Evolutionary conservation across 1,140 invertebrate species (phyloP), one percentile per base, ranked within the genome.

Genomic region (Akabosia matsudoensis): DNA sequence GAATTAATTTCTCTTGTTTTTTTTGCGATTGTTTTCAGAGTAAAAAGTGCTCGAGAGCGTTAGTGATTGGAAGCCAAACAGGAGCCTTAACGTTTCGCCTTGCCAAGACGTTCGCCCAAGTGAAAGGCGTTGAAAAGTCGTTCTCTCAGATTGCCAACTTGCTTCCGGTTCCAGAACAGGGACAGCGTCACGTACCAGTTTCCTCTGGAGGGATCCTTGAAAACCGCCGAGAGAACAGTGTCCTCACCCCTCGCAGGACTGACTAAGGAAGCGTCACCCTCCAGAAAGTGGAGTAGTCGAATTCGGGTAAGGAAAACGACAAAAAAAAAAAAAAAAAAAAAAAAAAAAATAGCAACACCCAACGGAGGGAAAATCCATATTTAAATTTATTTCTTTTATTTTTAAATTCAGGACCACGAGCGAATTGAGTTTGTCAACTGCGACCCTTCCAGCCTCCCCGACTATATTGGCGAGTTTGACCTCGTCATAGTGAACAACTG

Each of bases 141-240:
- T 79, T 73, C 45, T 56, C 33, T 1, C 73, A 76, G 51, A 74
- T 79, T 18, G 78, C 74, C 16, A n/a, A 79, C 75, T 24, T 79
- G 78, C 34, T 81, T 28, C 51, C 56, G 76, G 51, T 76, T 81
- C 52, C 78, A 79, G 67, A 81, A 81, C 56, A 10, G 18, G 1
- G 34, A 10, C 2, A 30, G 22, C n/a, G 70, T 79, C 16, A 33
- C 28, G 10, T 79, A 78, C 52, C 37, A 75, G 14, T 81, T 81
- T 76, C 80, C 80, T n/a, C 52, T 78, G 31, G 80, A 81, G 76
- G 80, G 80, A 3, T 75, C 61, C 7, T 74, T 76, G n/a, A 67
- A 76, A 51, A 79, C 76, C 0, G 18, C 26, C 0, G 14, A 71
- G 26, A 71, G 56, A 30, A 64, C 1, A 73, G 30, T 75, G 7